phyloP scores from a whole-genome alignment of 2,888 invertebrate species.

The Anthophora plumipes region DNA sequence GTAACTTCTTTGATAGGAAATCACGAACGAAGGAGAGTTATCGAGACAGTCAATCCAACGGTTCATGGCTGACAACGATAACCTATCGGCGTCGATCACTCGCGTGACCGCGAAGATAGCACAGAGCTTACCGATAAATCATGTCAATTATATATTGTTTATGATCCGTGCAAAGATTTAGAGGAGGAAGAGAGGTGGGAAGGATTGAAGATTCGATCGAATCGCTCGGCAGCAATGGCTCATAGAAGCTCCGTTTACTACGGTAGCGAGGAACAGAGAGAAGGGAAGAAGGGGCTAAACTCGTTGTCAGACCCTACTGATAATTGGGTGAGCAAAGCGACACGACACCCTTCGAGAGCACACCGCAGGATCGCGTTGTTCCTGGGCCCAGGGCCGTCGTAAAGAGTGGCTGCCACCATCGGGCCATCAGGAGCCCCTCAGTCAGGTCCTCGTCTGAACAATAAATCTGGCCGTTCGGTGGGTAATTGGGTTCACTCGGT shows the following conservation, averaged over 20 bases:
- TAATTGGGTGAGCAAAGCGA: constrained; percentile 83
- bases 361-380: constrained; percentile 59
- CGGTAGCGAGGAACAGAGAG: constrained; percentile 38
- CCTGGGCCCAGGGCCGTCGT: constrained; percentile 71
- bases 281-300: too few species aligned
- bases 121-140: constrained; percentile 73
- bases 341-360: constrained; percentile 76
- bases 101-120: constrained; percentile 70
- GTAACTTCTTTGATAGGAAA: constrained; percentile 10
- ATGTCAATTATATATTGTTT: constrained; percentile 83
- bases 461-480: constrained; percentile 83
- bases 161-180: constrained; percentile 71
- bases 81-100: constrained; percentile 64
- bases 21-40: constrained; percentile 11
- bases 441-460: constrained; percentile 79
- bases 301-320: constrained; percentile 78
- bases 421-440: constrained; percentile 79
- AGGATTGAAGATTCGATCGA: constrained; percentile 55
- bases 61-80: constrained; percentile 45
- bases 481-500: constrained; percentile 85
- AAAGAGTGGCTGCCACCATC: constrained; percentile 80
- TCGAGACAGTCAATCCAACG: constrained; percentile 7
- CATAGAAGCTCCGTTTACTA: constrained; percentile 51
- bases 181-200: background rate
- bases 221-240: constrained; percentile 39